phyloP scores from a whole-genome alignment of 2,888 invertebrate genomes.

The Luffia ferchaultella region DNA sequence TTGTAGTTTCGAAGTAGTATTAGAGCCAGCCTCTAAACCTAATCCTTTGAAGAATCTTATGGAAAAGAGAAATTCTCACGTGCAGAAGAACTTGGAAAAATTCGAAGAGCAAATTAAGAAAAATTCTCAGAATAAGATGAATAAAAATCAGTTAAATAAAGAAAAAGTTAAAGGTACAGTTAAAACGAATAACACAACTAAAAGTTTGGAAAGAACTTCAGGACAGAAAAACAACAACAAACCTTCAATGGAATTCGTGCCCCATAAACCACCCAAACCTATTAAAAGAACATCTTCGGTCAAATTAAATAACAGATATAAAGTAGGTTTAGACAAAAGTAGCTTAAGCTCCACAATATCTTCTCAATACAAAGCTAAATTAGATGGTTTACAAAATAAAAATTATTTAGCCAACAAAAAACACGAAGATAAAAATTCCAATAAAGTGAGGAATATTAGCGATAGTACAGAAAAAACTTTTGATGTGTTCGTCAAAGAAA shows the following conservation, averaged over 20 bases:
- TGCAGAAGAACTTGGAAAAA: slow-evolving; percentile 67
- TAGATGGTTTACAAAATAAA: slow-evolving; percentile 57
- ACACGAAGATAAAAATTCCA: slow-evolving; percentile 45
- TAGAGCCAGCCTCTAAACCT: slow-evolving; percentile 57
- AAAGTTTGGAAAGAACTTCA: slow-evolving; percentile 55
- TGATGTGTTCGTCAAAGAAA: slow-evolving; percentile 69
- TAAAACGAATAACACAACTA: slow-evolving; percentile 50
- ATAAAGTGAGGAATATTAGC: slow-evolving; percentile 32
- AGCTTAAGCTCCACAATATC: slow-evolving; percentile 53
- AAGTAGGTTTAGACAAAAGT: slow-evolving; percentile 49
- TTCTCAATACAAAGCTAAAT: slow-evolving; percentile 56
- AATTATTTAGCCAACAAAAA: slow-evolving; percentile 41
- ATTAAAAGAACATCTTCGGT: slow-evolving; percentile 73
- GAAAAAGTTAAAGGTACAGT: slow-evolving; percentile 42
- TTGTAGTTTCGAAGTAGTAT: slow-evolving; percentile 59
- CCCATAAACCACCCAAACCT: slow-evolving; percentile 79
- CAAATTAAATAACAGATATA: slow-evolving; percentile 60
- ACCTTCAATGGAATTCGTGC: slow-evolving; percentile 66
- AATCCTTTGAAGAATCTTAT: slow-evolving; percentile 52
- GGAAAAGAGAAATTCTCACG: slow-evolving; percentile 57
- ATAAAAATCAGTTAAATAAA: slow-evolving; percentile 49
- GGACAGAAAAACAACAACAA: slow-evolving; percentile 51
- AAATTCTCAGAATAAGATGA: slow-evolving; percentile 42
- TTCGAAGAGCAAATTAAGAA: slow-evolving; percentile 64
- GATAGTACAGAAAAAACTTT: slow-evolving; percentile 62